Evolutionary conservation across 2,113 vertebrate genomes (phyloP).

Genomic region (Apodemus speciosus): DNA sequence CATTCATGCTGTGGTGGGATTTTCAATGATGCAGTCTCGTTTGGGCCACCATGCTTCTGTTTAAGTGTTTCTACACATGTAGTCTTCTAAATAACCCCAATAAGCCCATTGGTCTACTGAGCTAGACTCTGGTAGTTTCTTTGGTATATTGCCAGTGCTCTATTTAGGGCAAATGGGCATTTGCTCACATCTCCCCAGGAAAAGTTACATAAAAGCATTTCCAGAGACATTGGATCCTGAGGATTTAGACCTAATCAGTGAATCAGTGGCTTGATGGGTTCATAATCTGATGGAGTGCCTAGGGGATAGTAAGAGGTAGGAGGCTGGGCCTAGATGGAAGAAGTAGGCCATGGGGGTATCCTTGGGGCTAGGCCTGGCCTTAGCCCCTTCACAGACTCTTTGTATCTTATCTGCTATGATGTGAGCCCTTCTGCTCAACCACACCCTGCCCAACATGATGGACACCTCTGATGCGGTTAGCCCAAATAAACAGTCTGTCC

Average conservation of each 20-base stretch:
- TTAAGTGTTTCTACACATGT: neutral
- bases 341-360: neutral
- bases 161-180: neutral
- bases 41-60: neutral
- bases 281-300: neutral
- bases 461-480: neutral
- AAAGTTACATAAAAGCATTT: neutral
- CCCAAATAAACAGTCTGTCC: neutral
- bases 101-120: neutral
- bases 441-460: neutral
- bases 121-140: neutral
- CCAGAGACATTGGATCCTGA: neutral
- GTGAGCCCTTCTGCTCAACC: neutral
- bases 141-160: neutral
- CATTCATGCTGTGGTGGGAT: neutral
- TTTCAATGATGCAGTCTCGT: neutral
- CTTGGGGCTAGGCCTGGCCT: neutral
- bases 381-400: neutral
- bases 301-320: neutral
- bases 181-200: neutral
- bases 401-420: neutral
- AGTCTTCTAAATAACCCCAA: neutral
- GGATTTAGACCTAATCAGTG: neutral
- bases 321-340: neutral
- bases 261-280: neutral